A percentile compares a stretch with the other conserved stretches of the same genome.
phyloP scores from a whole-genome alignment of 2,888 invertebrate species.

The Antheraea assamensis region DNA sequence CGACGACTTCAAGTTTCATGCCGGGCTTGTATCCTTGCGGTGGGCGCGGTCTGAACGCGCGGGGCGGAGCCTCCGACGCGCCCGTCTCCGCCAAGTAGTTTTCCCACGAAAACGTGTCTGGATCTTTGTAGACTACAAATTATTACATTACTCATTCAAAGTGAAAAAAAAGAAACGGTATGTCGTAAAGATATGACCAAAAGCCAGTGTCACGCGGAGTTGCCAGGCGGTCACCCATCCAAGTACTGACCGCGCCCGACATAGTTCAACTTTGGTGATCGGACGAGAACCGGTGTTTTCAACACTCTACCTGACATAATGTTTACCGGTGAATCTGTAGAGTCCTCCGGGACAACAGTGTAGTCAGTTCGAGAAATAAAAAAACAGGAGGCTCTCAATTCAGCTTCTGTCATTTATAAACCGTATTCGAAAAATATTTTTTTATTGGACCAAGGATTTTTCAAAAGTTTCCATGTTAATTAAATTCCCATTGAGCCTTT shows the following conservation, averaged over 20 bases:
- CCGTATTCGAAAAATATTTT: no score
- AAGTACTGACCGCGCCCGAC: conserved; percentile 77
- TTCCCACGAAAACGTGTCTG: conserved; percentile 91
- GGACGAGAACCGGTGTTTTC: conserved; percentile 59
- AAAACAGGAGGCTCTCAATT: no score
- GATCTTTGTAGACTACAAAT: conserved; percentile 85
- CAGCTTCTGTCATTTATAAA: no score
- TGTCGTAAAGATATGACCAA: no score
- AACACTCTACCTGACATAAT: no score
- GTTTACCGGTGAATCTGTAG: no score
- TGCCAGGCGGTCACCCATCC: conserved; percentile 76
- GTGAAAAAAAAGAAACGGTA: no score
- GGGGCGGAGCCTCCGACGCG: conserved; percentile 88
- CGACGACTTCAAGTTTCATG: conserved; percentile 95
- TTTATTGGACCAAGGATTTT: no score
- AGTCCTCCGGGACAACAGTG: no score
- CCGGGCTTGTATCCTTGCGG: conserved; percentile 90
- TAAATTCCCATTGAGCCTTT: no score
- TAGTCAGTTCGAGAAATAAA: no score
- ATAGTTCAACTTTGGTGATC: conserved; percentile 70
- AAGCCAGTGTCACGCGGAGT: conserved; percentile 70
- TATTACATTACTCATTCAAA: neutral
- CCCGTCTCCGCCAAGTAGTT: conserved; percentile 90
- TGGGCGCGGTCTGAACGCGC: conserved; percentile 91
- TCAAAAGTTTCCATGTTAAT: no score